These are phyloP conservation scores for Megalops atlanticus DNA, from an alignment of 2,113 vertebrate genomes.

Conservation along the genomic window DNA sequence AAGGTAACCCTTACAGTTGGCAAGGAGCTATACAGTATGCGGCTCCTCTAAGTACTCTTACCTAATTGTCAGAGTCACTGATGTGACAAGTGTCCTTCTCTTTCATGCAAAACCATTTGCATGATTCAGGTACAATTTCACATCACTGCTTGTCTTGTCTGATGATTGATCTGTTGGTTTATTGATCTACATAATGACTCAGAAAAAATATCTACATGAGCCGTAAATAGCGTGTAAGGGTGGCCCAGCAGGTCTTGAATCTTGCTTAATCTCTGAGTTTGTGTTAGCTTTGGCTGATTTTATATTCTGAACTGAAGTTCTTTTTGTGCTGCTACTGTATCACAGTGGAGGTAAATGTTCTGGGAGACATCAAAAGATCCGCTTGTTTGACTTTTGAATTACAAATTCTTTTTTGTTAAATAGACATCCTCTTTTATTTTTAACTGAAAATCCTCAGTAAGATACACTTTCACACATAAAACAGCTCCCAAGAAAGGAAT, in stretches of 20 bases:
- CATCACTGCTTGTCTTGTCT: background rate
- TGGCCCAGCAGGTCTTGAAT: background rate
- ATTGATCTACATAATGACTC: background rate
- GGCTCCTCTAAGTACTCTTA: background rate
- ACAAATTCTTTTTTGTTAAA: too few species aligned
- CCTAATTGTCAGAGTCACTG: background rate
- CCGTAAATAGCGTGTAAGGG: background rate
- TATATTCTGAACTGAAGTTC: too few species aligned
- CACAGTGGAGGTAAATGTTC: too few species aligned
- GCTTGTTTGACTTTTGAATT: too few species aligned
- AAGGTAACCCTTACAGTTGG: too few species aligned
- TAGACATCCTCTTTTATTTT: too few species aligned
- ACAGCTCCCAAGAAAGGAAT: too few species aligned
- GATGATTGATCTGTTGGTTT: background rate
- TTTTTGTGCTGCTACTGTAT: too few species aligned
- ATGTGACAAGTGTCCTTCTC: background rate
- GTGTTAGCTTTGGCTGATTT: background rate
- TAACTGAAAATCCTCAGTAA: too few species aligned
- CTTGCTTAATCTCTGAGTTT: background rate
- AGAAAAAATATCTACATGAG: background rate
- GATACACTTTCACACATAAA: too few species aligned
- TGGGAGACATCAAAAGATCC: too few species aligned
- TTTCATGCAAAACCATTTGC: background rate
- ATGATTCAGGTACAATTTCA: background rate
- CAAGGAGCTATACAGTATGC: too few species aligned